These are phyloP conservation scores for Mobula birostris DNA, from an alignment of 2,113 vertebrate genomes.

Conservation along the genomic window DNA sequence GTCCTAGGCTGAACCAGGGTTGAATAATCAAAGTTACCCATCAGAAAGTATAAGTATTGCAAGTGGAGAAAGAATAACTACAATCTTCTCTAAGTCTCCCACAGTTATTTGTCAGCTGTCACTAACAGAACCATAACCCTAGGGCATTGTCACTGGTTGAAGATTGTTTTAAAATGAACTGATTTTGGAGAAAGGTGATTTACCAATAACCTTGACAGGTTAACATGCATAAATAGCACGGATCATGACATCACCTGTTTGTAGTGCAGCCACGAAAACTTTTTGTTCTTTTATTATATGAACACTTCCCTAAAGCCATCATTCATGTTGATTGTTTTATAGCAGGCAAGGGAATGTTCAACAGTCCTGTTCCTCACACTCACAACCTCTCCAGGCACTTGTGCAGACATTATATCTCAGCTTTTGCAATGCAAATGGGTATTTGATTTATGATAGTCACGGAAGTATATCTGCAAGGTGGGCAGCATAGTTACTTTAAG, in stretches of 20 bases:
- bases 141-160: not conserved
- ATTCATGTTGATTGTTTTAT: not conserved
- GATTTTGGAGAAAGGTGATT: not conserved
- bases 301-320: not conserved
- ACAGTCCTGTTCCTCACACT: not conserved
- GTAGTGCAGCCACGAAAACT: not conserved
- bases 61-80: not conserved
- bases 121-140: not conserved
- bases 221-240: not conserved
- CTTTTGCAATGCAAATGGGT: not conserved
- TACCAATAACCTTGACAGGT: not conserved
- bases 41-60: not conserved
- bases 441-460: not conserved
- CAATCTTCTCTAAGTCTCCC: not conserved
- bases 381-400: not conserved
- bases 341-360: not conserved
- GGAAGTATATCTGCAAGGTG: not conserved
- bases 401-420: not conserved
- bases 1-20: not conserved
- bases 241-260: not conserved
- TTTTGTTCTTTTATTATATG: not conserved
- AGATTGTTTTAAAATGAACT: not conserved
- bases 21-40: not conserved
- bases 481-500: not conserved
- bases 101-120: not conserved